Base-by-base conservation (phyloP, 1,140 invertebrate species). In the Lordiphosa clarofinis region DNA sequence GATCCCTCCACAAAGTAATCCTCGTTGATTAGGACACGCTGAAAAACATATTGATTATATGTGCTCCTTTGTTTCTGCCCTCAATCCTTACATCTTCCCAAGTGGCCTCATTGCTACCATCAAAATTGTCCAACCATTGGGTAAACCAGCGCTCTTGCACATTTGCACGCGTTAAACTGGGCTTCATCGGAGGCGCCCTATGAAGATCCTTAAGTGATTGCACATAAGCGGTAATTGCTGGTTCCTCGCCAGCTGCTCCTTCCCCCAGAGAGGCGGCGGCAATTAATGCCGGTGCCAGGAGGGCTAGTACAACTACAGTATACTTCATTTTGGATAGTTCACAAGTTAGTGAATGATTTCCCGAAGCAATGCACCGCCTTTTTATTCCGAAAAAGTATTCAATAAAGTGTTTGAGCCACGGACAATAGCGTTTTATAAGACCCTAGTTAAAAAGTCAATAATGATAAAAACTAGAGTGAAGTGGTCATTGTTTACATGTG, bases 51-150 rank as follows among this genome's bases (percentile, higher is more conserved):
- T 19, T 1, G 19, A 19, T 19, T 19, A 19, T 19, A 3, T 2
- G 3, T 3, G 3, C 19, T 19, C 2, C 2, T 19, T 19, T 3
- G 3, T 19, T 19, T 19, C 19, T 19, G 1, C 6, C 10, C n/a
- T 1, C 21, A 3, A 5, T 8, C 24, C 52, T 62, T 50, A 88
- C 87, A 92, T 95, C 94, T 52, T 89, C 60, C 92, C 93, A 96
- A 4, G 91, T 92, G 19, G 90, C 87, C 9, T 87, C 87, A 63
- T 95, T 92, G 1, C 90, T 89, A 1, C 90, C 90, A 87, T 95
- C 92, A 66, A 94, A 95, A 87, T 96, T 93, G 79, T 95, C 94
- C 11, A 95, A 67, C 35, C 60, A 73, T 19, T 87, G 87, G 2
- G 44, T 61, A 15, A 88, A 66, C 76, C 73, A 88, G 2, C 67